Evolutionary conservation across 2,888 invertebrate species (phyloP), one percentile per base, ranked within the genome.

Genomic region (Chalcosyrphus nemorum): DNA sequence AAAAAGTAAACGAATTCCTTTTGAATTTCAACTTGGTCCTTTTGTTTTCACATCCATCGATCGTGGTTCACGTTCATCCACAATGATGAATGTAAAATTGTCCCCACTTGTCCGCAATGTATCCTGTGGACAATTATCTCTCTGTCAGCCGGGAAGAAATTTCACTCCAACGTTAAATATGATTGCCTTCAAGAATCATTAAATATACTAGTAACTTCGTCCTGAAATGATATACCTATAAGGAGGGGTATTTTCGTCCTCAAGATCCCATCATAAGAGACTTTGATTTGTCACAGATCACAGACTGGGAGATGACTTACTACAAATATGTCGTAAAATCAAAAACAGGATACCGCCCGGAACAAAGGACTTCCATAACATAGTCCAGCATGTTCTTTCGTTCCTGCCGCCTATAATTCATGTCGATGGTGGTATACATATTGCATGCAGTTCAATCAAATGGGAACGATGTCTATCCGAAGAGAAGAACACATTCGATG

Each of bases 361-460:
- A 19, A 61, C 27, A 61, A 57, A 11, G 35, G 35, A 66, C 56
- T 43, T 38, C 27, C 27, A 4, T 29, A 21, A n/a, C 21, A 24
- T 29, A 15, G 50, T 9, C 27, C 7, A 19, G 35, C 11, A 27
- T 50, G 65, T 19, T 41, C n/a, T 27, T 66, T n/a, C 50, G 4
- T 13, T 50, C 11, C n/a, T n/a, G 2, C 17, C 4, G 35, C 19
- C 1, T 9, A 27, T 59, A 27, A 38, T n/a, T 50, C 29, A 57
- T 29, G 52, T 6, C 4, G 29, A 19, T 1, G 7, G 29, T 17
- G 29, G 29, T 17, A 35, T 57, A 7, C 27, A 27, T 38, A 50
- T 17, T 61, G 61, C 59, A 50, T 57, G 59, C 61, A 50, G 61
- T 72, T 61, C 41, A 72, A 72, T 72, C 72, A 43, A 72, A 52